Percentiles rank a stretch among this genome's conserved stretches.
Evolutionary conservation across 2,888 invertebrate genomes (phyloP).

Genomic region (Drosophila pseudotakahashii): DNA sequence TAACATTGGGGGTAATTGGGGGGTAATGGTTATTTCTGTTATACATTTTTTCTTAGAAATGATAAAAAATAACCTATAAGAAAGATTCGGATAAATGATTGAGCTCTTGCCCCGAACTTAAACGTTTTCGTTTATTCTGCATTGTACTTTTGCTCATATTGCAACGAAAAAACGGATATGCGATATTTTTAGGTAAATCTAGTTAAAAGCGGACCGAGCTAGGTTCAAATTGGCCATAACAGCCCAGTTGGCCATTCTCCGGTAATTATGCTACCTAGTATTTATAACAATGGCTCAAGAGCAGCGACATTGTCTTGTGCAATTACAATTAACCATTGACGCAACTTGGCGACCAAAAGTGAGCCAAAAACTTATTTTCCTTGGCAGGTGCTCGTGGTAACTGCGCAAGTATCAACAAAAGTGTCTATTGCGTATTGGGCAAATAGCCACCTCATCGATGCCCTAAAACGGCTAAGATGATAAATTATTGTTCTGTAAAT

Average conservation of each 20-base stretch:
- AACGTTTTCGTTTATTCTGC: constrained; percentile 35
- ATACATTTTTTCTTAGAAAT: too few species aligned
- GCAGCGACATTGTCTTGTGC: constrained; percentile 60
- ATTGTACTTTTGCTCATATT: not conserved
- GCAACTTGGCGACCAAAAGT: constrained; percentile 32
- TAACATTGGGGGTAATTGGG: too few species aligned
- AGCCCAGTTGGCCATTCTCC: constrained; percentile 22
- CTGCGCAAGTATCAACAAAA: constrained; percentile 33
- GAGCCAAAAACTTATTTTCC: constrained; percentile 28
- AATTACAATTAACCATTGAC: constrained; percentile 55
- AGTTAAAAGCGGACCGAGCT: constrained; percentile 41
- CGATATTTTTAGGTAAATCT: constrained; percentile 14
- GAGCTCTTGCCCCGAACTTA: too few species aligned
- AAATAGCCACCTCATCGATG: constrained; percentile 41
- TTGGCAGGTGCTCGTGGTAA: constrained; percentile 8
- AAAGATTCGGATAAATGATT: too few species aligned
- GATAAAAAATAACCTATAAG: too few species aligned
- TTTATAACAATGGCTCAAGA: constrained; percentile 33
- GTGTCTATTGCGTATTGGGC: constrained; percentile 39
- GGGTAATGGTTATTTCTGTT: too few species aligned
- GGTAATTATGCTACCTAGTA: constrained; percentile 34
- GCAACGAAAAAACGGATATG: constrained; percentile 27
- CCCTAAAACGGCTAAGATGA: constrained; percentile 30
- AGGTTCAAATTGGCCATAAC: constrained; percentile 51
- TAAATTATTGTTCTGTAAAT: constrained; percentile 48